Percentiles rank a stretch among this genome's conserved stretches.
Conservation (phyloP, 2,888 invertebrate genomes). For the Cryptophagus acutangulus region DNA sequence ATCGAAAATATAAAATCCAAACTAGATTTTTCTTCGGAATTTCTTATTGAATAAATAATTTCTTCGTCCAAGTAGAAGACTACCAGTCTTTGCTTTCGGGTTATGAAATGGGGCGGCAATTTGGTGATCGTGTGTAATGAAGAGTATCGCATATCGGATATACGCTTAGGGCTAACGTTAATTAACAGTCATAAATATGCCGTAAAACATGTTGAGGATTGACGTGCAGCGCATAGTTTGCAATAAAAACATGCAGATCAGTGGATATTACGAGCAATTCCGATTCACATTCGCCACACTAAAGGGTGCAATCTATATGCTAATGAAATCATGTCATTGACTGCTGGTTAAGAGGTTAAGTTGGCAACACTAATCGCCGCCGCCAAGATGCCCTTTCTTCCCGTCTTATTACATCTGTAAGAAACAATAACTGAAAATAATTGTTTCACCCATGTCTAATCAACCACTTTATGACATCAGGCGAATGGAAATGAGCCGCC, state of each 20-base stretch:
- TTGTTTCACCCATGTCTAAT: slow-evolving; percentile 31
- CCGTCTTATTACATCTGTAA: slow-evolving; percentile 11
- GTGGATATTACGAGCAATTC: slow-evolving; percentile 39
- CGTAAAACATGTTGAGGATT: slow-evolving; percentile 40
- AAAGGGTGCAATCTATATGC: slow-evolving; percentile 49
- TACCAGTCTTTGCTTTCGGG: too few relatives aligned
- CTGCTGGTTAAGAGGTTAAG: slow-evolving; percentile 43
- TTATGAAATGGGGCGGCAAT: slow-evolving; percentile 22
- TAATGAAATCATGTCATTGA: slow-evolving; percentile 41
- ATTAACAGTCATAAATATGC: slow-evolving; percentile 45
- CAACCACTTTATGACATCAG: slow-evolving; percentile 26
- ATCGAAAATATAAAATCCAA: too few relatives aligned
- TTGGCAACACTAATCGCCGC: slow-evolving; percentile 42
- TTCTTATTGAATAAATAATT: too few relatives aligned
- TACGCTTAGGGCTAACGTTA: slow-evolving; percentile 36
- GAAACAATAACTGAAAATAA: slow-evolving; percentile 32
- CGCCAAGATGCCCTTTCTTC: slow-evolving; percentile 24
- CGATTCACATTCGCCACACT: slow-evolving; percentile 39
- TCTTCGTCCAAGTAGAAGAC: too few relatives aligned
- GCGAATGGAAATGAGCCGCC: slow-evolving; percentile 27
- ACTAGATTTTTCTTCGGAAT: too few relatives aligned
- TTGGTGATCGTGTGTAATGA: too few relatives aligned
- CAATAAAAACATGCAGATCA: slow-evolving; percentile 40
- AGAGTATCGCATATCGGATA: slow-evolving; percentile 23
- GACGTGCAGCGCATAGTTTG: slow-evolving; percentile 35